Evolutionary conservation across 2,888 invertebrate species (phyloP), one percentile per base, ranked within the genome.

Genomic region (Synanthedon tipuliformis): DNA sequence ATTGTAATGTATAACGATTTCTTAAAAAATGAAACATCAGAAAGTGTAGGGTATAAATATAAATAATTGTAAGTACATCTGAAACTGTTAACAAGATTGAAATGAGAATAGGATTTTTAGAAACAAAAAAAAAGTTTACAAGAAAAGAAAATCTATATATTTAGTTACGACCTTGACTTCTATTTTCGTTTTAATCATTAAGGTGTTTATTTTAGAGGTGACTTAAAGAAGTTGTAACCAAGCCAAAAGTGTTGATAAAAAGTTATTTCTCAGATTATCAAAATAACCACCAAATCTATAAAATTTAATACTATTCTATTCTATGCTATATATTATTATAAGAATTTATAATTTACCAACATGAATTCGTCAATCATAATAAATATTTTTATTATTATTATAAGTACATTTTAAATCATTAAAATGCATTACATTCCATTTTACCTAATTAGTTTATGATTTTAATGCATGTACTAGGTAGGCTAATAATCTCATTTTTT

Each of bases 131-230:
- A 11, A 15, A 7, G 11, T 53, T 51, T 48, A 12, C 27, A 23
- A n/a, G 3, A 11, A 4, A 40, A 23, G n/a, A 49, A 53, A 18
- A 40, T 13, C 40, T 50, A 45, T 50, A 1, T 18, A 27, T n/a
- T 13, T 16, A 16, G 12, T 15, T n/a, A 16, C 13, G 34, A 41
- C 34, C 34, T 34, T 18, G 61, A 75, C 76, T 86, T 86, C 85
- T 86, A 85, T 86, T 85, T 80, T 86, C 85, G 84, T 85, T 86
- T 85, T 78, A 85, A 78, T 85, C 85, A 69, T 58, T 49, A 11
- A 49, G 18, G 49, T 18, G 45, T 15, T 15, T 18, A 34, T 34
- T 34, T 34, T 34, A 34, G 8, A 34, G 10, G 10, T 34, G 34
- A 34, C 34, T 34, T 34, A 34, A 34, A 34, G 34, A 34, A 34